Conservation (phyloP, 2,797 vertebrate species). For the Poliocrania exsul region DNA sequence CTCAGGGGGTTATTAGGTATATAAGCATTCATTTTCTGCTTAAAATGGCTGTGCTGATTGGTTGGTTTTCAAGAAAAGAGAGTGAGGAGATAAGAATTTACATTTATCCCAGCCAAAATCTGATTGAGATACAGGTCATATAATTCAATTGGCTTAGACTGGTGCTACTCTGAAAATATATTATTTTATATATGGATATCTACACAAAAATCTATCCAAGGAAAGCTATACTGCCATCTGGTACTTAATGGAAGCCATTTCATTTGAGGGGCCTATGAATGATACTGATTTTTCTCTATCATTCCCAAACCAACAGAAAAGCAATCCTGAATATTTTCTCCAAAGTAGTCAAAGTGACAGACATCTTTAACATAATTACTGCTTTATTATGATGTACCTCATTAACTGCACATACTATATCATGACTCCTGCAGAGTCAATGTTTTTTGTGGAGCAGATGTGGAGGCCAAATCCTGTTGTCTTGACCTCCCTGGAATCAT, state of each 20-base stretch:
- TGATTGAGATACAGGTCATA: not conserved
- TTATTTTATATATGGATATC: not conserved
- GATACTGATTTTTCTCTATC: constrained; percentile 16
- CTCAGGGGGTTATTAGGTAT: not conserved
- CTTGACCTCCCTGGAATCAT: not conserved
- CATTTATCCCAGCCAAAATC: not conserved
- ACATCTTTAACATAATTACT: not conserved
- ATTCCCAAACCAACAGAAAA: constrained; percentile 34
- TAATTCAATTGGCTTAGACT: not conserved
- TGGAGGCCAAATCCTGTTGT: not conserved
- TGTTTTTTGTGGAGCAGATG: not conserved
- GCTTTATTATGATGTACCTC: not conserved
- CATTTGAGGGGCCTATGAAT: constrained; percentile 25
- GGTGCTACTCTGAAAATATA: not conserved
- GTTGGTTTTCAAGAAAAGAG: not conserved
- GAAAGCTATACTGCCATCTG: not conserved
- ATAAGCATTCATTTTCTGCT: not conserved
- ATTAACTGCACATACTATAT: not conserved
- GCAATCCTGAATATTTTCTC: not conserved
- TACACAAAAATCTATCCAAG: not conserved
- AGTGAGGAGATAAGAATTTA: not conserved
- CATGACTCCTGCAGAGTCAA: not conserved
- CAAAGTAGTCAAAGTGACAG: not conserved
- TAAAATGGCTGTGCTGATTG: not conserved
- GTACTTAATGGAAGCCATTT: constrained; percentile 18